Base-by-base conservation (phyloP, 2,113 vertebrate species). In the Silurus asotus region DNA sequence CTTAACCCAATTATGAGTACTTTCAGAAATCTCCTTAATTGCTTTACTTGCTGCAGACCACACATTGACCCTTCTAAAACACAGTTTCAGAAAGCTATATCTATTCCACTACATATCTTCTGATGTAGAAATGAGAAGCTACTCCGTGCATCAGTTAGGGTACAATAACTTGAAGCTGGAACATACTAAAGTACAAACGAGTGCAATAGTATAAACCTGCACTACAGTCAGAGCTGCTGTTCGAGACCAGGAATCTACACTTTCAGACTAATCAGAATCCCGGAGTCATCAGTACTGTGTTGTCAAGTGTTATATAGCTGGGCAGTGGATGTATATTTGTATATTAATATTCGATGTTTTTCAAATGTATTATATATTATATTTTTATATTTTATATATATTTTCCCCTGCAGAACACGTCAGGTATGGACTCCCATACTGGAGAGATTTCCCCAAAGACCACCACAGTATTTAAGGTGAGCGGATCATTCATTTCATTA, bases 401-500 rank as follows among this genome's bases (percentile, higher is more conserved):
- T 61, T 8, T 64, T 82, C 53, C 55, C 72, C 17, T 84, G 19
- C 91, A 96, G 96, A 96, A 95, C 92, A 96, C 95, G 3, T 97
- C 96, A 93, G 95, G 95, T 93, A 96, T 96, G 96, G 96, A 97
- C 93, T 95, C 96, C 94, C 96, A 96, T 91, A 96, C 96, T 94
- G 96, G 96, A 95, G 96, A 96, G 92, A 96, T 95, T 92, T 96
- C 96, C 93, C 96, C 95, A 93, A 96, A 96, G 95, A 96, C 96
- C 95, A 96, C 91, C 93, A 96, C 95, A 89, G 90, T 96, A 89
- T 96, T 96, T 94, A 96, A 96, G 96, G 96, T 96, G 94, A 88
- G 94, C 10, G 2, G 5, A 28, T 7, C 10, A 13, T 11, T 58
- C 11, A 8, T 45, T 49, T 37, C 11, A 1, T 45, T 70, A 45